Conservation (phyloP, 2,113 vertebrate species). For the Petrocephalus microphthalmus region DNA sequence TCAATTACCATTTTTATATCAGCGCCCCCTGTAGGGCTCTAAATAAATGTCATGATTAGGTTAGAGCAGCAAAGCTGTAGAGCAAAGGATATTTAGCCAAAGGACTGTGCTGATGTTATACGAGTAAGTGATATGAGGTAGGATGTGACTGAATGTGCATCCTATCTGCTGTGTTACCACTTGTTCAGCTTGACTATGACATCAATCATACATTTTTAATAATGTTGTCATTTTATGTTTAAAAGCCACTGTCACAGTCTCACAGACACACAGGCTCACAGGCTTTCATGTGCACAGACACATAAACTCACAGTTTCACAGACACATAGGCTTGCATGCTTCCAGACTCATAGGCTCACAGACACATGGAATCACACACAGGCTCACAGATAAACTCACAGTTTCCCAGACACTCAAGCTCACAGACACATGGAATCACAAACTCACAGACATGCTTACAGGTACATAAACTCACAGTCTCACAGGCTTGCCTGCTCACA, state of each 20-base stretch:
- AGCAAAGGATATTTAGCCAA: neutral
- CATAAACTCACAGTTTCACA: too few species aligned
- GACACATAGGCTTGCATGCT: too few species aligned
- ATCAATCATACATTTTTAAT: neutral
- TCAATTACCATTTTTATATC: neutral
- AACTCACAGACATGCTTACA: too few species aligned
- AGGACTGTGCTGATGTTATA: neutral
- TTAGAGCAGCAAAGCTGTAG: neutral
- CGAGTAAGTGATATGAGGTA: neutral
- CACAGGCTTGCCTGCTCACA: neutral
- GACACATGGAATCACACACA: too few species aligned
- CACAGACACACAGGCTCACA: neutral
- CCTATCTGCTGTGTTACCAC: neutral
- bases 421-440: too few species aligned
- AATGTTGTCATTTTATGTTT: neutral
- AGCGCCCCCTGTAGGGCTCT: neutral
- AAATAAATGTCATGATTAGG: neutral
- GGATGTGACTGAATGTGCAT: neutral
- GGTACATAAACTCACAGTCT: neutral
- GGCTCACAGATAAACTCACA: too few species aligned
- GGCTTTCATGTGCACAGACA: too few species aligned
- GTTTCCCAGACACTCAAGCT: too few species aligned
- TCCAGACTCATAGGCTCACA: too few species aligned
- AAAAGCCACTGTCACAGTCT: neutral
- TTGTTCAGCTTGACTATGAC: neutral